Conservation (phyloP, 2,797 vertebrate species). For the Diplodus puntazzo region DNA sequence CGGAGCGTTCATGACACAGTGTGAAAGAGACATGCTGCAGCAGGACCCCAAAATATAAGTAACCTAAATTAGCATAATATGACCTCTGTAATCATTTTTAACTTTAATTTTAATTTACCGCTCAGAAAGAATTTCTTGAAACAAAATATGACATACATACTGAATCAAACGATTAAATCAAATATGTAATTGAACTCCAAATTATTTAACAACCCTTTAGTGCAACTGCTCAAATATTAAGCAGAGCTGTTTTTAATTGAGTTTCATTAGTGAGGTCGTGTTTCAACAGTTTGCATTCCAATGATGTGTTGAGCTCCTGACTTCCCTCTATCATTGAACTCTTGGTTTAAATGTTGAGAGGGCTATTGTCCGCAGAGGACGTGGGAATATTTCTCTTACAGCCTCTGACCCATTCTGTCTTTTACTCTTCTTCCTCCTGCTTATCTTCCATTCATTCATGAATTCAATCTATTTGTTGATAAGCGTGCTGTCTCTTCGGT, state of each 20-base stretch:
- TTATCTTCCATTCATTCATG: not conserved
- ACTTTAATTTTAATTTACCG: not conserved
- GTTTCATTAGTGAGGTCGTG: slow-evolving; percentile 34
- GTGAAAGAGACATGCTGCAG: too few relatives aligned
- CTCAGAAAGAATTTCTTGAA: not conserved
- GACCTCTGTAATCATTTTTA: not conserved
- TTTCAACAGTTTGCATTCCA: slow-evolving; percentile 42
- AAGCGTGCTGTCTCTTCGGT: not conserved
- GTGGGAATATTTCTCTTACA: not conserved
- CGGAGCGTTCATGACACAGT: too few relatives aligned
- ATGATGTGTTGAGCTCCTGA: slow-evolving; percentile 39
- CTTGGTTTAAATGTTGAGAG: slow-evolving; percentile 16
- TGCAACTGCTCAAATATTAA: not conserved
- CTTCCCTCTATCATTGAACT: slow-evolving; percentile 6
- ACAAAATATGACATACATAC: too few relatives aligned
- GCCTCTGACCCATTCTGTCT: not conserved
- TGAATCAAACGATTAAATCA: not conserved
- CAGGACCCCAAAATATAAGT: too few relatives aligned
- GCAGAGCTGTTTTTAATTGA: slow-evolving; percentile 1
- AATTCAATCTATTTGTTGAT: not conserved
- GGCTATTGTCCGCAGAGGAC: slow-evolving; percentile 25
- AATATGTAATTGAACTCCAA: not conserved
- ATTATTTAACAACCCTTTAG: slow-evolving; percentile 37
- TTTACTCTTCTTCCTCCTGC: too few relatives aligned
- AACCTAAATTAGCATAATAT: too few relatives aligned